Evolutionary conservation across 2,797 vertebrate genomes (phyloP), one percentile per base, ranked within the genome.

Genomic region (Aulostomus chinensis): DNA sequence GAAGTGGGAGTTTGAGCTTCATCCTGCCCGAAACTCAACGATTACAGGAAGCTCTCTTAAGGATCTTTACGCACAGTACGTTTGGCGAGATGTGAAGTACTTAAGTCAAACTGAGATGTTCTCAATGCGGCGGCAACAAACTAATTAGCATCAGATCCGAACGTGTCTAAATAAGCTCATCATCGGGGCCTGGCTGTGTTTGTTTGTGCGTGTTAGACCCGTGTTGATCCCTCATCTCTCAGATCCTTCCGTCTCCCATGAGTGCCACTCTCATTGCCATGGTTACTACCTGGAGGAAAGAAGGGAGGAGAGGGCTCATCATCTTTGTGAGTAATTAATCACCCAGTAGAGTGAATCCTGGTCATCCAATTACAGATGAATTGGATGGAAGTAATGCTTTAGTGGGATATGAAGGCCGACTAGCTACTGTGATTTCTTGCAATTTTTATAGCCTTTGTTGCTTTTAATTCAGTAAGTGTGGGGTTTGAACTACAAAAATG

Each of bases 311-410:
- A 21, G 16, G 35, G 31, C 47, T 64, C 47, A 57, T 69, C 58
- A 63, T 64, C 47, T 53, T 55, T 48, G 55, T 25, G 66, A 69
- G 63, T 65, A 73, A 80, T 84, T 84, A 81, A 80, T 88, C 77
- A 76, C 73, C 57, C 65, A 52, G 71, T 68, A 68, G 64, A 61
- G 73, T 60, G 58, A 81, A 74, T 64, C 59, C 66, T 69, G 73
- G 53, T 71, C 78, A 71, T 76, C 65, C 80, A 81, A 85, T 84
- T 80, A 80, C 70, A 45, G 54, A 62, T 58, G 58, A 75, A 84
- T 75, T 73, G 71, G 55, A 76, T 64, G 62, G 74, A 76, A 77
- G 64, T 64, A 49, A 74, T 74, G 63, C 64, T 57, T 65, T 59
- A 64, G 66, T 61, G 74, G 38, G 49, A 51, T 22, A 14, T n/a